A percentile compares a stretch with the other conserved stretches of the same genome.
Conservation (phyloP, 2,888 invertebrate species). For the Lasius platythorax region DNA sequence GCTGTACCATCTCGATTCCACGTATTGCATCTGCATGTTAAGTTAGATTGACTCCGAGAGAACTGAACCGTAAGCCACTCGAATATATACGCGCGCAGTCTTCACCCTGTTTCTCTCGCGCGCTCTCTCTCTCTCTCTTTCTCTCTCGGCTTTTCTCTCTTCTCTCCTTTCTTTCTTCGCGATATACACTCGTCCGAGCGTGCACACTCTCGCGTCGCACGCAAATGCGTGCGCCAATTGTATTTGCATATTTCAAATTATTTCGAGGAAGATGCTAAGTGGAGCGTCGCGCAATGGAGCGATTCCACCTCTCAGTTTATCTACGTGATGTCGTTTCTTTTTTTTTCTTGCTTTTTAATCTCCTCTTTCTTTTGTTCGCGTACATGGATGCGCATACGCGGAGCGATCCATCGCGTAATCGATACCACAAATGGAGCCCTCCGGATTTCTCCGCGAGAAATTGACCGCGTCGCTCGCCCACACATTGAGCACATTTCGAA, state of each 20-base stretch:
- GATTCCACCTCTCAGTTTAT: conserved; percentile 59
- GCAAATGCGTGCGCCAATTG: conserved; percentile 68
- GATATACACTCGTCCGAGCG: conserved; percentile 44
- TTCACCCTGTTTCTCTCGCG: conserved; percentile 51
- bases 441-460: conserved; percentile 38
- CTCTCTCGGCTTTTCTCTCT: conserved; percentile 42
- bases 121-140: neutral
- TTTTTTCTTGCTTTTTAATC: neutral
- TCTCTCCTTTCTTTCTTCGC: conserved; percentile 47
- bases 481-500: neutral
- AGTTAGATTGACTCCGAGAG: conserved; percentile 79
- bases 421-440: conserved; percentile 58
- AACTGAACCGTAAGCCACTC: conserved; percentile 78
- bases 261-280: conserved; percentile 77
- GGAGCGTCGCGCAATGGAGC: conserved; percentile 73
- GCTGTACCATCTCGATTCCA: conserved; percentile 72
- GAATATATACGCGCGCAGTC: conserved; percentile 71
- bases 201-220: conserved; percentile 56
- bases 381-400: conserved; percentile 57
- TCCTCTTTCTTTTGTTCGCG: conserved; percentile 17
- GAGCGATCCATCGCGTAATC: conserved; percentile 61
- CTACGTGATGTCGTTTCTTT: conserved; percentile 58
- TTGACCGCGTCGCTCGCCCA: conserved; percentile 49
- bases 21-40: conserved; percentile 80
- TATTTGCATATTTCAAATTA: conserved; percentile 82